Evolutionary conservation across 2,797 vertebrate genomes (phyloP), one percentile per base, ranked within the genome.

Genomic region (Chromis chromis): DNA sequence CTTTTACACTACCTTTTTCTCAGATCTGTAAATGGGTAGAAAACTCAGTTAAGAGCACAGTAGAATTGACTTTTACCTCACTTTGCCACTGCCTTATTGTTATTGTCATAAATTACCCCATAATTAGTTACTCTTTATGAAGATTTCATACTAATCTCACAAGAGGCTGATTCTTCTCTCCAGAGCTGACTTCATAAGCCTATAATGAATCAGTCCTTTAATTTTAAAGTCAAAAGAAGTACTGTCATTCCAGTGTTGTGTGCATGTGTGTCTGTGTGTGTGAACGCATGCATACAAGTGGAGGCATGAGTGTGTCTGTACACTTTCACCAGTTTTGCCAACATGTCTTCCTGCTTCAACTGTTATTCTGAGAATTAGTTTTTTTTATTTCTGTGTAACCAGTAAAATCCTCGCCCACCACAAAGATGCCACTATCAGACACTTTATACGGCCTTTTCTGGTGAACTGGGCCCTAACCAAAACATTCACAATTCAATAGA

Each of bases 141-240:
- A 84, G 88, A 86, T 87, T 82, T 86, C 24, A 74, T 60, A 33
- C 65, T 89, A 87, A 92, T 89, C 90, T 89, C 84, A 76, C 73
- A 62, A 83, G 82, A 78, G 76, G 69, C 64, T 44, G 61, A 85
- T 85, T 82, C 65, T 75, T 63, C 70, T 80, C 85, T 54, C 70
- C 54, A 59, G 61, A 55, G 55, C 77, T 85, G 82, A 87, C 85
- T 83, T 86, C 87, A 85, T 90, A 88, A 93, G 86, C 86, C 88
- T 52, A 74, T 87, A 84, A 89, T 89, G 84, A 88, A 89, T 84
- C 83, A 79, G 71, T 87, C 86, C 81, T 91, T 87, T 90, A 76
- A 88, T 91, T 91, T 90, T 50, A 78, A 86, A 82, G 82, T 87
- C 66, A 77, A 78, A 79, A 84, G 78, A 82, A 59, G 60, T 31